Evolutionary conservation across 2,113 vertebrate species (phyloP), one percentile per base, ranked within the genome.

Genomic region (Odobenus rosmarus): DNA sequence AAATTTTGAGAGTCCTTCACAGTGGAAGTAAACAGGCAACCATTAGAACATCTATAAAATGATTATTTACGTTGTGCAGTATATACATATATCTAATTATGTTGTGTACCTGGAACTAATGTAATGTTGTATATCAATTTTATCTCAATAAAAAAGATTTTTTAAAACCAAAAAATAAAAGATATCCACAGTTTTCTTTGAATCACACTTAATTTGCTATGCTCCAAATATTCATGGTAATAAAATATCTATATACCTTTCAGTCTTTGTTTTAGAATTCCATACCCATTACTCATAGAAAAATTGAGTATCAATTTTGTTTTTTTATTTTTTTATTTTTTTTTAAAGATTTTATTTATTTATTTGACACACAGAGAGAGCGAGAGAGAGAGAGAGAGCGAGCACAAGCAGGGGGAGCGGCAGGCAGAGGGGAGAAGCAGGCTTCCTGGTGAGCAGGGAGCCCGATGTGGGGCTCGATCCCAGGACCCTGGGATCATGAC

Each of bases 1-100:
- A 99, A 99, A 97, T 99, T 99, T 98, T 99, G 99, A 98, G 96
- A 99, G 97, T 99, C 99, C 94, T 99, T 99, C 19, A 99, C 99
- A 0, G 99, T 99, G 97, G 99, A 99, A 76, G 99, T 99, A 81
- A 99, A 99, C 95, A 99, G 98, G 96, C 98, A 99, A 98, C 99
- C 99, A 98, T 99, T 99, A 92, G 99, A 99, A 97, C 99, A 99
- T 87, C 99, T 99, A 53, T 99, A 99, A 98, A 99, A 99, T 97
- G 98, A 99, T 98, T 98, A 99, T 99, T 96, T 99, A 98, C 90
- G 99, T 98, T 98, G 99, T 99, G 4, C 10, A 72, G 24, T 46
- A 59, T 24, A 39, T 31, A 53, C 39, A 39, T 53, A 71, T 69
- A 16, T 69, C 3, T 8, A 69, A 57, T 76, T 59, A 59, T 64